A percentile compares a stretch with the other conserved stretches of the same genome.
phyloP scores from a whole-genome alignment of 2,113 vertebrate genomes.

The Ceuthmochares aereus region DNA sequence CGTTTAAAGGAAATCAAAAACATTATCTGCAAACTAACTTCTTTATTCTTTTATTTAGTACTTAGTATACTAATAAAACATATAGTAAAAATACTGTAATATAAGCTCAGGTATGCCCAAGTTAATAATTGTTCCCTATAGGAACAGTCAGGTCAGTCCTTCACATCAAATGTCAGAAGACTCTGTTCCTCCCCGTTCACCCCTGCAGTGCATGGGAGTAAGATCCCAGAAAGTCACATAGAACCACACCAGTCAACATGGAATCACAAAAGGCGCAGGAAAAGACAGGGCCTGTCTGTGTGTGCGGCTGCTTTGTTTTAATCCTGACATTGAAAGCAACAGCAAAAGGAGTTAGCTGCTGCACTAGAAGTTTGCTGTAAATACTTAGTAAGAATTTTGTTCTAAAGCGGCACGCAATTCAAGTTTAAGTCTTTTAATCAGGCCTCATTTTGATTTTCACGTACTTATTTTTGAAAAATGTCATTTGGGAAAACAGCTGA shows the following conservation, averaged over 20 bases:
- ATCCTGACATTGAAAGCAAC: neutral
- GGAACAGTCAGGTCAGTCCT: neutral
- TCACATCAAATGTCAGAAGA: neutral
- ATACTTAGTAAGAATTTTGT: neutral
- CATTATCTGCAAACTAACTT: neutral
- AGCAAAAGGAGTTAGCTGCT: neutral
- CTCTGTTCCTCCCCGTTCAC: neutral
- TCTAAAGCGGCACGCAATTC: neutral
- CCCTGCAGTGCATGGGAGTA: neutral
- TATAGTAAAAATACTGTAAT: neutral
- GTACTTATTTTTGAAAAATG: neutral
- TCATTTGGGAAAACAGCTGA: neutral
- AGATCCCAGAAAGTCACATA: neutral
- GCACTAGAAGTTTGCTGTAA: neutral
- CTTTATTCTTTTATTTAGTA: neutral
- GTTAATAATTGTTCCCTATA: neutral
- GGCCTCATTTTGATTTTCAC: neutral
- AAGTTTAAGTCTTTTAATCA: neutral
- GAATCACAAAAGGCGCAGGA: neutral
- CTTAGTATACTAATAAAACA: neutral
- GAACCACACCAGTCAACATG: neutral
- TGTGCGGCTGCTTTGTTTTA: neutral
- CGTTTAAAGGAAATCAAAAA: neutral
- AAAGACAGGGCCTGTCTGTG: neutral
- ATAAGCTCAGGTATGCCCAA: neutral